Conservation (phyloP, 2,797 vertebrate species). For the Myotis vivesi region DNA sequence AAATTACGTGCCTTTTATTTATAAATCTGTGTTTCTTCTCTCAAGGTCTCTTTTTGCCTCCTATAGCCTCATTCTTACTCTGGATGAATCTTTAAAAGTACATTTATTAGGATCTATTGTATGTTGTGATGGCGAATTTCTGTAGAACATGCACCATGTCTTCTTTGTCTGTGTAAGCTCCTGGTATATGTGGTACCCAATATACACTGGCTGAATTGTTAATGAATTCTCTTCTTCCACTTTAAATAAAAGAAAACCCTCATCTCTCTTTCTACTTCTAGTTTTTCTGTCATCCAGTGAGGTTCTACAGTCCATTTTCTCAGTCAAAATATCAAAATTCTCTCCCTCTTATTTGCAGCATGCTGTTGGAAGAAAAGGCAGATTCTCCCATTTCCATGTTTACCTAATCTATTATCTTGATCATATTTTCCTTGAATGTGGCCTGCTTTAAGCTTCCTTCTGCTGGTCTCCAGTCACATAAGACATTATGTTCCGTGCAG, state of each 20-base stretch:
- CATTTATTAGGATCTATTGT: neutral
- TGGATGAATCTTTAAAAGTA: neutral
- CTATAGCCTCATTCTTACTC: neutral
- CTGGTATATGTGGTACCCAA: neutral
- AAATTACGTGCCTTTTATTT: neutral
- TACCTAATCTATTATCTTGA: neutral
- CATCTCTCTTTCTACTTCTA: neutral
- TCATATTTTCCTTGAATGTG: neutral
- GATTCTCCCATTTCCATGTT: neutral
- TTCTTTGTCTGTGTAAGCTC: neutral
- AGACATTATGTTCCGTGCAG: neutral
- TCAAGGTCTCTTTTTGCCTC: neutral
- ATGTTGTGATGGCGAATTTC: neutral
- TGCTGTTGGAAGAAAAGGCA: neutral
- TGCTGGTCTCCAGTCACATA: neutral
- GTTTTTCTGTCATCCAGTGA: neutral
- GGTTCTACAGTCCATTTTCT: neutral
- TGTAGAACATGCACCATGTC: neutral
- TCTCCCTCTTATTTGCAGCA: neutral
- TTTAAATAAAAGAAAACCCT: slow-evolving; percentile 10
- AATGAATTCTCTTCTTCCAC: neutral
- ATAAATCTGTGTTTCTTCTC: neutral
- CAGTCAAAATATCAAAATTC: neutral
- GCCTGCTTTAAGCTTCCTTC: neutral
- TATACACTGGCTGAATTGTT: neutral